phyloP scores from a whole-genome alignment of 2,797 vertebrate species.

The Eidolon dupreanum region DNA sequence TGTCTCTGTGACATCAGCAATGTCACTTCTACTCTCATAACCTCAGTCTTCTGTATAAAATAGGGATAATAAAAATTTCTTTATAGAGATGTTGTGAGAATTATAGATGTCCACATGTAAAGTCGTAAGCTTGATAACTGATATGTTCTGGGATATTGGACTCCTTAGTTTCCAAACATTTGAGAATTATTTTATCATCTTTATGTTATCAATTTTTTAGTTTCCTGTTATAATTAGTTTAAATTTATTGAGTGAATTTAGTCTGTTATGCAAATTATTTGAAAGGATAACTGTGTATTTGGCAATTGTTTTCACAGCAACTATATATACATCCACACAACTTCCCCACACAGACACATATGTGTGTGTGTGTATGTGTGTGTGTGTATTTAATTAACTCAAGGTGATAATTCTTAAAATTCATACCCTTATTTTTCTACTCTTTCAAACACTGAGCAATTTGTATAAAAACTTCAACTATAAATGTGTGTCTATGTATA shows the following conservation, averaged over 20 bases:
- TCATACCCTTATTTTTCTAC: background rate
- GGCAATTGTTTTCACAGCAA: background rate
- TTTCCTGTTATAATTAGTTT: background rate
- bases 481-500: background rate
- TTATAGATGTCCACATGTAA: background rate
- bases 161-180: background rate
- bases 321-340: background rate
- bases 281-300: background rate
- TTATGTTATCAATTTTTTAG: background rate
- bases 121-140: background rate
- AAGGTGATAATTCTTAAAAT: background rate
- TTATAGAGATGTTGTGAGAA: background rate
- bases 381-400: background rate
- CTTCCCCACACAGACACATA: background rate
- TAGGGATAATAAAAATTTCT: background rate
- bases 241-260: background rate
- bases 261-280: background rate
- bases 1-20: background rate
- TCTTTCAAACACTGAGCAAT: background rate
- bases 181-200: background rate
- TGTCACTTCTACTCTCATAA: background rate
- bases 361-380: background rate
- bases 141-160: background rate
- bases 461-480: background rate
- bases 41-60: background rate